Evolutionary conservation across 2,113 vertebrate genomes (phyloP), one percentile per base, ranked within the genome.

Genomic region (Elanoides forficatus): DNA sequence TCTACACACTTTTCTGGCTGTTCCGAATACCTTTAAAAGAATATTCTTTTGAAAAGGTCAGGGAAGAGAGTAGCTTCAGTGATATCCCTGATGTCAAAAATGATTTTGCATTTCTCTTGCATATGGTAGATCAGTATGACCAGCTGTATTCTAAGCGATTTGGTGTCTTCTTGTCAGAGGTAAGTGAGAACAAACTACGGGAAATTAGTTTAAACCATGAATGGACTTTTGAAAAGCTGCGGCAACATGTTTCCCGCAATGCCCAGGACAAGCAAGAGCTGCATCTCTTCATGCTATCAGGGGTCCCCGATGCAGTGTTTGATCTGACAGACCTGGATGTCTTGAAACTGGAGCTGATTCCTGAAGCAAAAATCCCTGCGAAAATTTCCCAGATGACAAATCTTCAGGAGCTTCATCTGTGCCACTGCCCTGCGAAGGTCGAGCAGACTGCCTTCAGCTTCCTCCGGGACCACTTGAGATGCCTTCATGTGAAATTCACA

Each of bases 1-100:
- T 99, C 71, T 99, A 99, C 94, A 99, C 99, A 0, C 98, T 99
- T 59, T 99, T 99, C 97, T 99, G 99, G 99, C 97, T 99, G 36
- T 99, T 99, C 93, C 98, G 99, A 68, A 98, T 99, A 76, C 99
- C 99, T 29, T 97, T 99, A 34, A 99, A 99, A 95, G 99, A 99
- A 93, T 99, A 99, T 70, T 99, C 99, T 6, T 99, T 99, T 81
- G 99, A 99, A 80, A 99, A 99, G 92, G 99, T 99, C 74, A 96
- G 99, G 93, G 99, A 99, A 83, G 99, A 99, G 97, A 99, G 99
- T 94, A 99, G 99, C 97, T 99, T 99, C 95, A 99, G 99, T 34
- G 99, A 99, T 95, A 99, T 99, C 95, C 99, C 99, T 1, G 99
- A 99, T 71, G 99, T 99, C 48, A 99, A 99, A 96, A 99, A 99